Evolutionary conservation across 2,113 vertebrate genomes (phyloP).

Genomic region (Vulpes vulpes): DNA sequence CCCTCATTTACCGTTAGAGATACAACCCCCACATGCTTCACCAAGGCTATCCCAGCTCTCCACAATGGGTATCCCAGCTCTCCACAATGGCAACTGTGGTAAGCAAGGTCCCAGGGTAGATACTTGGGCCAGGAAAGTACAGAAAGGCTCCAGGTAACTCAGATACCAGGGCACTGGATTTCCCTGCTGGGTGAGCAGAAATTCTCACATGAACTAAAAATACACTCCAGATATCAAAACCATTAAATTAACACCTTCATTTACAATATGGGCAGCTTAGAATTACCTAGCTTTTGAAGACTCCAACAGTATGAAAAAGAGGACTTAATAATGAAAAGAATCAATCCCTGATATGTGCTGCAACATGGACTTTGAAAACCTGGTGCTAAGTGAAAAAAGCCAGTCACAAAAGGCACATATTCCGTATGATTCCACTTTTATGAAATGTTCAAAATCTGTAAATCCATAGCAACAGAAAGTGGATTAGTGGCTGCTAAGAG

Average conservation of each 20-base stretch:
- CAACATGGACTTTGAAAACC: not conserved
- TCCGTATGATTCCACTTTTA: not conserved
- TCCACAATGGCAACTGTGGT: not conserved
- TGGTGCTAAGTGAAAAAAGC: not conserved
- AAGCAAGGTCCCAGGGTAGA: not conserved
- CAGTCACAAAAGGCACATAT: not conserved
- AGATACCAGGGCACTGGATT: not conserved
- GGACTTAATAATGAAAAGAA: not conserved
- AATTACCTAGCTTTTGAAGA: not conserved
- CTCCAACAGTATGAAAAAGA: conserved; percentile 16
- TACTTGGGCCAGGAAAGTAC: not conserved
- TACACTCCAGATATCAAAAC: not conserved
- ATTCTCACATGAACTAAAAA: not conserved
- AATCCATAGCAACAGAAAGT: not conserved
- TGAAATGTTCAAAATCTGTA: not conserved
- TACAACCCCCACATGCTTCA: not conserved
- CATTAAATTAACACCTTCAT: not conserved
- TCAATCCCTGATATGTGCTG: not conserved
- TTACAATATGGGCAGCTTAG: not conserved
- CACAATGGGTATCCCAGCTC: not conserved
- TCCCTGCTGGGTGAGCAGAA: not conserved
- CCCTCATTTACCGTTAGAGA: not conserved
- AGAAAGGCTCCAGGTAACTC: not conserved
- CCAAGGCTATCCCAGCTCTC: not conserved
- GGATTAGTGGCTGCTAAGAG: not conserved